phyloP scores from a whole-genome alignment of 1,140 invertebrate genomes.

The Helicoverpa armigera region DNA sequence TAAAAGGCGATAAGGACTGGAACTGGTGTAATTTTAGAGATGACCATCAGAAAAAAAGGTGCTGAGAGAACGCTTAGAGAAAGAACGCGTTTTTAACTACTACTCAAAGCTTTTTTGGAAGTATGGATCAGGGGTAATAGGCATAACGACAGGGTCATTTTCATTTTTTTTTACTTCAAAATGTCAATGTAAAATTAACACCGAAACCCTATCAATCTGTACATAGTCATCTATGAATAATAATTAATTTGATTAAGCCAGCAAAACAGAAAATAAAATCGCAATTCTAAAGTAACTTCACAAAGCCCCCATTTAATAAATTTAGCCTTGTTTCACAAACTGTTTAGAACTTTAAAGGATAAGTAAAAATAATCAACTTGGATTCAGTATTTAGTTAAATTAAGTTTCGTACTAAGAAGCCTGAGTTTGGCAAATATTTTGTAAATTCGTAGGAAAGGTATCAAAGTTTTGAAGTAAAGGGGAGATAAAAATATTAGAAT shows the following conservation, averaged over 20 bases:
- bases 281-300: neutral
- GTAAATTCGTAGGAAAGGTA: neutral
- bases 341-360: neutral
- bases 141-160: too few species aligned
- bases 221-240: neutral
- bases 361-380: slow-evolving; percentile 2
- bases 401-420: neutral
- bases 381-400: neutral
- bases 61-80: too few species aligned
- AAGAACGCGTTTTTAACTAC: too few species aligned
- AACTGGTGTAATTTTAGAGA: too few species aligned
- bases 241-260: neutral
- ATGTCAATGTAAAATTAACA: too few species aligned
- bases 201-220: too few species aligned
- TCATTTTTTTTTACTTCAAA: too few species aligned
- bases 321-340: neutral
- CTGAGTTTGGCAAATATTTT: neutral
- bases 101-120: too few species aligned
- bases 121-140: too few species aligned
- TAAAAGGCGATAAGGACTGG: too few species aligned
- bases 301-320: neutral
- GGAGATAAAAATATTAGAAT: neutral
- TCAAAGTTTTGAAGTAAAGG: slow-evolving; percentile 5
- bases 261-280: neutral
- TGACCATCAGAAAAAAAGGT: too few species aligned